Evolutionary conservation across 37 sponge, comb jelly and placozoan genomes (phyloP).

Genomic region (Theonella swinhoei): DNA sequence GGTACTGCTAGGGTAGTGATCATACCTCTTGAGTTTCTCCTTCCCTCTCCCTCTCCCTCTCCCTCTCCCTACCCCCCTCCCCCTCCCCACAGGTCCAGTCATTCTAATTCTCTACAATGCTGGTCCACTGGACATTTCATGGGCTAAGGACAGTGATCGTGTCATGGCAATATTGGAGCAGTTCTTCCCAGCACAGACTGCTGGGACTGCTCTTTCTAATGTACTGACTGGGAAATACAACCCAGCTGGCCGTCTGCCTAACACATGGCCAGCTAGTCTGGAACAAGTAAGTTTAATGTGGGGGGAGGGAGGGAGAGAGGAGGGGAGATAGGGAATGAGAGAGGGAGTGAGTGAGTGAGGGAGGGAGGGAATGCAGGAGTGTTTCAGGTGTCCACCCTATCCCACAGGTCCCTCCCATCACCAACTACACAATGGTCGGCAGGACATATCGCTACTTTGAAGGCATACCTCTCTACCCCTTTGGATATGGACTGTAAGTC

Average conservation of each 20-base stretch:
- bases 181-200: conserved; percentile 59
- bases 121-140: conserved; percentile 64
- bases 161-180: conserved; percentile 47
- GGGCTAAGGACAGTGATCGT: conserved; percentile 42
- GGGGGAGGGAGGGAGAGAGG: not conserved
- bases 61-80: not conserved
- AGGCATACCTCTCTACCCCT: conserved; percentile 48
- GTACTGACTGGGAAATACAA: conserved; percentile 38
- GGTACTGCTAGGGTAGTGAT: not conserved
- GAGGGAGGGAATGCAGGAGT: not conserved
- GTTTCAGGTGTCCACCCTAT: not conserved
- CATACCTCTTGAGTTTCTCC: too few relatives aligned
- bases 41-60: too few relatives aligned
- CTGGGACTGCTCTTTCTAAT: conserved; percentile 29
- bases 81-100: conserved; percentile 8
- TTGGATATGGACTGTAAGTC: conserved; percentile 75
- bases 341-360: too few relatives aligned
- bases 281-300: conserved; percentile 24
- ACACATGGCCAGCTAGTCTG: conserved; percentile 65
- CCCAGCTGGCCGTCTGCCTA: conserved; percentile 60
- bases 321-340: too few relatives aligned
- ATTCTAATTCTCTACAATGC: conserved; percentile 62
- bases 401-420: conserved; percentile 49
- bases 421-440: conserved; percentile 61
- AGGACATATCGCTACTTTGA: conserved; percentile 68